These are phyloP conservation scores for Lepeophtheirus salmonis DNA, from an alignment of 1,140 invertebrate genomes.

Conservation along the genomic window DNA sequence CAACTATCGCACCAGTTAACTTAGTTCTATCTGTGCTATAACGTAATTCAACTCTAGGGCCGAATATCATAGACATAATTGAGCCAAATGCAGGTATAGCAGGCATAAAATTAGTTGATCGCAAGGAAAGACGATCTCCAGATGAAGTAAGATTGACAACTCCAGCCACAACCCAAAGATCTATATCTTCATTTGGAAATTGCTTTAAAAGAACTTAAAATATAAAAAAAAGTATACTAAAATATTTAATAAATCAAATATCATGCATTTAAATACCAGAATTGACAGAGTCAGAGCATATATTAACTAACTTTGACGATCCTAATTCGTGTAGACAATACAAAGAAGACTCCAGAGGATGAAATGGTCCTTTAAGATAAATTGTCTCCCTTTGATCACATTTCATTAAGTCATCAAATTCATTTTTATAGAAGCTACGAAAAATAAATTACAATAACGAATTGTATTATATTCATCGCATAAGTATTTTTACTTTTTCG, in stretches of 20 bases:
- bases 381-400: not conserved
- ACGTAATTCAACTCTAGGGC: not conserved
- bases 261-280: too few relatives aligned
- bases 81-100: not conserved
- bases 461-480: too few relatives aligned
- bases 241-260: too few relatives aligned
- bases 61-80: not conserved
- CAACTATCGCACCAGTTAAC: not conserved
- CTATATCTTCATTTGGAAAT: not conserved
- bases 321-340: not conserved
- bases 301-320: not conserved
- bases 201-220: not conserved
- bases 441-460: too few relatives aligned
- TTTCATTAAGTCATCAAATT: not conserved
- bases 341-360: conserved; percentile 3
- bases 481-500: not conserved
- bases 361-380: not conserved
- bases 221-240: too few relatives aligned
- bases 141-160: not conserved
- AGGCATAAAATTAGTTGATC: not conserved
- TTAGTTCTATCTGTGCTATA: not conserved
- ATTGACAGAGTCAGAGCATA: not conserved
- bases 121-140: not conserved
- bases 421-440: not conserved
- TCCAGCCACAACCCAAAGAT: not conserved